Evolutionary conservation across 2,113 vertebrate species (phyloP), one percentile per base, ranked within the genome.

Genomic region (Arenaria interpres): DNA sequence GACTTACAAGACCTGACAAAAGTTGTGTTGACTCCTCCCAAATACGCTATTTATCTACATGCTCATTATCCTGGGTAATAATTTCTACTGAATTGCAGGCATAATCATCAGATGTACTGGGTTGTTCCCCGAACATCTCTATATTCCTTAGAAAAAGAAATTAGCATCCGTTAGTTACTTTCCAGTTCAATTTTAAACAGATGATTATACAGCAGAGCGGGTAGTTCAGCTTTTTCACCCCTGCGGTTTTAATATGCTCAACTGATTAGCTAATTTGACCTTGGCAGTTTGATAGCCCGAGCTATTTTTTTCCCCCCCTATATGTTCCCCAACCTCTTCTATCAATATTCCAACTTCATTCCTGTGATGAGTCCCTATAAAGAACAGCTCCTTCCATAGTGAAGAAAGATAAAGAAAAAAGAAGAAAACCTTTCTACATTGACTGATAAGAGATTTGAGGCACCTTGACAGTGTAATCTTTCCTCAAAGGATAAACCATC

Each of bases 161-260:
- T 28, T 16, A n/a, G 7, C 43, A 92, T 53, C 20, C 32, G 62
- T 30, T 81, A 53, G n/a, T 74, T 81, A 88, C 25, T 67, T 62
- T 74, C 28, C 46, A n/a, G 22, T 82, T 71, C 37, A 53, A 30
- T 79, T 96, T 82, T 53, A 72, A 90, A n/a, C 50, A 81, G 50
- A 48, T 64, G 37, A 74, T 71, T 84, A 66, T 5, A 56, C 30
- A 91, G 59, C 77, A 82, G 51, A 90, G 43, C 28, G 28, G 2
- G 14, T 0, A 72, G 35, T 57, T 93, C 21, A 62, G 64, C 24
- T n/a, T 73, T 78, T 23, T 82, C 37, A 71, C 10, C 56, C 28
- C n/a, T 33, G 9, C 69, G 25, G 22, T 43, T 78, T 95, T 75
- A 48, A 28, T 85, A 63, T 12, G 22, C 32, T 93, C 32, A 72